Percentiles rank a stretch among this genome's conserved stretches.
These are phyloP conservation scores for Labeo rohita DNA, from an alignment of 2,113 vertebrate species.

Conservation along the genomic window DNA sequence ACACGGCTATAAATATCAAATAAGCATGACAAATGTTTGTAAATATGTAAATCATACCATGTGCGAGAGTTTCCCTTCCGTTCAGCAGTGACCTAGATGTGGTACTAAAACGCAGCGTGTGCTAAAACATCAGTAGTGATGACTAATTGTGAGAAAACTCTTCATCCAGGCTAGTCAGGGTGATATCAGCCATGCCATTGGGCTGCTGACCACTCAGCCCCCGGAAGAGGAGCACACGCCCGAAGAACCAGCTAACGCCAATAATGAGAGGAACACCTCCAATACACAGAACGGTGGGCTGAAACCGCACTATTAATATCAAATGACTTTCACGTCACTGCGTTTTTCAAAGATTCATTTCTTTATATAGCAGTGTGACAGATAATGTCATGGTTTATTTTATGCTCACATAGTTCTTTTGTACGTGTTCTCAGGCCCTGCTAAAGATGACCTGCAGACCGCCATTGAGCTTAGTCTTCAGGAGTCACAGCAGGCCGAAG, in stretches of 20 bases:
- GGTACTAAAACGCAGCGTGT: not conserved
- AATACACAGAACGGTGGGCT: slow-evolving; percentile 37
- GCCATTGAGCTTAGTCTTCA: slow-evolving; percentile 76
- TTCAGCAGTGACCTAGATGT: not conserved
- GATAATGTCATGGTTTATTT: slow-evolving; percentile 4
- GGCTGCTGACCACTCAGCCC: slow-evolving; percentile 77
- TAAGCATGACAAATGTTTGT: slow-evolving; percentile 37
- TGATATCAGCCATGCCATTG: slow-evolving; percentile 88
- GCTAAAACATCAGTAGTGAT: not conserved
- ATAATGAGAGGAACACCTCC: slow-evolving; percentile 32
- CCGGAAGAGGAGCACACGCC: slow-evolving; percentile 28
- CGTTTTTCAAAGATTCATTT: not conserved
- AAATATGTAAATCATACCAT: slow-evolving; percentile 37
- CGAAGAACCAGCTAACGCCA: slow-evolving; percentile 25
- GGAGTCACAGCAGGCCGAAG: slow-evolving; percentile 76
- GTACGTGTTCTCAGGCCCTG: slow-evolving; percentile 63
- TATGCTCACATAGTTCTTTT: not conserved
- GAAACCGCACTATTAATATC: not conserved
- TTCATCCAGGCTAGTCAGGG: slow-evolving; percentile 84
- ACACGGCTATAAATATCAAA: slow-evolving; percentile 36
- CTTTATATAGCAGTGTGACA: not conserved
- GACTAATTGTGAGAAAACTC: not conserved
- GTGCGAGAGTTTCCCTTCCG: not conserved
- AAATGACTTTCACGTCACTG: not conserved
- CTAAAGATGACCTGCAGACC: slow-evolving; percentile 76